A percentile compares a stretch with the other conserved stretches of the same genome.
phyloP scores from a whole-genome alignment of 64 coral and sea anemone genomes.

The Montipora sp. region DNA sequence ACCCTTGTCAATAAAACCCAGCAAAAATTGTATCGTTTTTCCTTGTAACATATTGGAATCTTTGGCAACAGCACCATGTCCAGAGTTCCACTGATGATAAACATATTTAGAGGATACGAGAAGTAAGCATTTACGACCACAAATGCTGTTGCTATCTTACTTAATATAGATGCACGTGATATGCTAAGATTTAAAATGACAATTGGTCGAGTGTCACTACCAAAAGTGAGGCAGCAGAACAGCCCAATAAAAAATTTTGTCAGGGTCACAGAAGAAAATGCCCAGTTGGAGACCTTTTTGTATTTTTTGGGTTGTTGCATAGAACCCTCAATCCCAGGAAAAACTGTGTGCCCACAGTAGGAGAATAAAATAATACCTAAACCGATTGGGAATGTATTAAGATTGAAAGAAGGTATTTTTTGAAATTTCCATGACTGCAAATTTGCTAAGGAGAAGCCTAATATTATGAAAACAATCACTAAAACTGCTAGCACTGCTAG shows the following conservation, averaged over 20 bases:
- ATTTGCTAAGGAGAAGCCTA: constrained; percentile 54
- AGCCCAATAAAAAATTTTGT: constrained; percentile 67
- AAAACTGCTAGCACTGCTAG: constrained; percentile 68
- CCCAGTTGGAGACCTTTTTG: constrained; percentile 65
- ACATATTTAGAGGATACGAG: constrained; percentile 84
- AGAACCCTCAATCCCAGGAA: constrained; percentile 81
- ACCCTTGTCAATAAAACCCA: constrained; percentile 64
- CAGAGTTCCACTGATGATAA: constrained; percentile 74
- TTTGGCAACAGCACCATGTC: constrained; percentile 77
- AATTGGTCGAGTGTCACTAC: constrained; percentile 46
- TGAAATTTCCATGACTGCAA: constrained; percentile 37
- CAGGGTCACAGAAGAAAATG: constrained; percentile 51
- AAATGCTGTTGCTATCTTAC: constrained; percentile 45
- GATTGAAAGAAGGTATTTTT: constrained; percentile 54
- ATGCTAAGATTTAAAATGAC: constrained; percentile 64
- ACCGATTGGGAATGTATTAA: constrained; percentile 65
- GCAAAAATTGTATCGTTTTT: constrained; percentile 35
- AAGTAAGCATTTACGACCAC: constrained; percentile 84
- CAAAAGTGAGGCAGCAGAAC: constrained; percentile 66
- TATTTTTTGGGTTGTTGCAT: constrained; percentile 76
- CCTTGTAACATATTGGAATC: constrained; percentile 46
- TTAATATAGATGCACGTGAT: constrained; percentile 51
- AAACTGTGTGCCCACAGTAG: constrained; percentile 79
- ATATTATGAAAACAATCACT: constrained; percentile 57
- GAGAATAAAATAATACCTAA: constrained; percentile 78